Conservation (phyloP, 1,140 invertebrate genomes). For the Leucophenga varia region DNA sequence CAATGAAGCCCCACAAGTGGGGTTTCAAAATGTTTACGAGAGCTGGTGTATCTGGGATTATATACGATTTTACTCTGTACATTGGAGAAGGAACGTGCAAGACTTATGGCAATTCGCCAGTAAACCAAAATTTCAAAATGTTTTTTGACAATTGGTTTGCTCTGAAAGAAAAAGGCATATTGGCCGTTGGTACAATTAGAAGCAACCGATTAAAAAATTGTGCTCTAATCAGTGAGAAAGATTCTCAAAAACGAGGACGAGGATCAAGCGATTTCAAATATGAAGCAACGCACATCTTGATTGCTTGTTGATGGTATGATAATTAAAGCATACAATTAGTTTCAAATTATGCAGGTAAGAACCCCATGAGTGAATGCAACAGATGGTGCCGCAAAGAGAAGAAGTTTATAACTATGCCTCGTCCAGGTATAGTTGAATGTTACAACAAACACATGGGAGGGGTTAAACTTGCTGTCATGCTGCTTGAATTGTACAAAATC, state of each 20-base stretch:
- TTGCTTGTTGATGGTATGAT: conserved; percentile 4
- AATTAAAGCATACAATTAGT: conserved; percentile 1
- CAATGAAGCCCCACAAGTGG: too few species aligned
- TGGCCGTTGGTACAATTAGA: too few species aligned
- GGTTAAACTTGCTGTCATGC: neutral
- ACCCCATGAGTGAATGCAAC: conserved; percentile 3
- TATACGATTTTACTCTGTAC: too few species aligned
- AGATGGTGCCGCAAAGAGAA: conserved; percentile 10
- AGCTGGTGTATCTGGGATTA: too few species aligned
- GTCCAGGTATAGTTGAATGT: too few species aligned
- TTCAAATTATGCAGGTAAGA: conserved; percentile 10
- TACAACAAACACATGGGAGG: neutral
- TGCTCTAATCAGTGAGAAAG: conserved; percentile 6
- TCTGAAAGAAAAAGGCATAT: too few species aligned
- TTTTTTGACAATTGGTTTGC: too few species aligned
- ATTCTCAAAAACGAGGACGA: conserved; percentile 2
- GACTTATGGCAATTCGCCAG: too few species aligned
- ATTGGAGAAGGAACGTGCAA: too few species aligned
- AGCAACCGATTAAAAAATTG: conserved; percentile 12
- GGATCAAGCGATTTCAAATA: conserved; percentile 11
- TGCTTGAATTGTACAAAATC: conserved; percentile 1
- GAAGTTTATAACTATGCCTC: conserved; percentile 9
- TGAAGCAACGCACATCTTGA: conserved; percentile 9
- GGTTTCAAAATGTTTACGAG: too few species aligned
- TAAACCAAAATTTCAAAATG: too few species aligned